Conservation (phyloP, 2,797 vertebrate genomes). For the Liasis olivaceus region DNA sequence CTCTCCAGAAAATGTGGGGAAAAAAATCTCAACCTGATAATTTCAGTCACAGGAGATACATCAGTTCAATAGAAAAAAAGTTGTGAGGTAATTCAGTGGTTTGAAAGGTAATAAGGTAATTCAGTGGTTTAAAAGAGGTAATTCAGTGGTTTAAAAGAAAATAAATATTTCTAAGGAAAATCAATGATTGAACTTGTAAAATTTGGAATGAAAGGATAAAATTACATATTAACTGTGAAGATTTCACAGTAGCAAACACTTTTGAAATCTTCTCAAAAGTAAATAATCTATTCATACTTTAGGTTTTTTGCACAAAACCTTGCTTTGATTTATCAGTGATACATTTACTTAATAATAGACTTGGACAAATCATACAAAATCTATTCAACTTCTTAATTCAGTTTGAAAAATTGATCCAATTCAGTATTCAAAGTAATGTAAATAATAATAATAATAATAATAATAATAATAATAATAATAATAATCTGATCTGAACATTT, state of each 20-base stretch:
- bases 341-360: background rate
- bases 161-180: fast-evolving
- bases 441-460: no score
- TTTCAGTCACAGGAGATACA: background rate
- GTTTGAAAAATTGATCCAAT: no score
- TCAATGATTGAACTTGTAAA: background rate
- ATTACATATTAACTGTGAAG: background rate
- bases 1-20: background rate
- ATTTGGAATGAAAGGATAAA: fast-evolving
- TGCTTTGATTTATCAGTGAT: background rate
- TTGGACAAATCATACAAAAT: no score
- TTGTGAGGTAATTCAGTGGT: background rate
- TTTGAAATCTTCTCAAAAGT: background rate
- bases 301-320: background rate
- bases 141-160: background rate
- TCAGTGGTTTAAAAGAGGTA: background rate
- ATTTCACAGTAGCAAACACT: background rate
- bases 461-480: no score
- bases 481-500: no score
- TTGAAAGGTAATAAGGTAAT: background rate
- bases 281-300: background rate
- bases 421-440: no score
- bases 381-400: no score
- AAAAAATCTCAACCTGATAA: background rate
- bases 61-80: background rate